These are phyloP conservation scores for Bujurquina vittata DNA, from an alignment of 2,113 vertebrate genomes.

Conservation along the genomic window DNA sequence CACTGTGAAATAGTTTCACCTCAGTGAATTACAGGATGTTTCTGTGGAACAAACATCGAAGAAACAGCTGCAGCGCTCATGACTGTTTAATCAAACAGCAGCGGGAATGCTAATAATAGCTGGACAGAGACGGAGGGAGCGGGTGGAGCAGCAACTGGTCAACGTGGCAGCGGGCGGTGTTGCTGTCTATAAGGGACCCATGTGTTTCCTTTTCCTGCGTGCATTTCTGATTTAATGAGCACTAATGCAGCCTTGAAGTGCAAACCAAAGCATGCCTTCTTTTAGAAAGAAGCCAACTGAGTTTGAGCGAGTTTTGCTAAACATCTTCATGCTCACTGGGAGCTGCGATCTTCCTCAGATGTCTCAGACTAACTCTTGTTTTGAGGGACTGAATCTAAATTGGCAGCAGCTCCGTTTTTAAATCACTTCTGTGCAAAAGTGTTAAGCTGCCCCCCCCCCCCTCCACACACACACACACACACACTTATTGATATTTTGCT, in stretches of 20 bases:
- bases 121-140: background rate
- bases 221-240: background rate
- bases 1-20: background rate
- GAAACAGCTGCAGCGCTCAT: background rate
- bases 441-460: no score
- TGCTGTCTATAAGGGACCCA: background rate
- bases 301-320: background rate
- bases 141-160: background rate
- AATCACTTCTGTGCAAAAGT: background rate
- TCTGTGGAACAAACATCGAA: background rate
- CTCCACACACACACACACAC: no score
- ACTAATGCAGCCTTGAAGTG: background rate
- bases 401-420: background rate
- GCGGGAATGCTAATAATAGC: background rate
- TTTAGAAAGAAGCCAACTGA: background rate
- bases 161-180: background rate
- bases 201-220: background rate
- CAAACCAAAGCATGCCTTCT: background rate
- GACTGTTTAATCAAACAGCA: background rate
- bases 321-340: background rate
- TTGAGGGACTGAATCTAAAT: background rate
- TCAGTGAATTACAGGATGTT: background rate
- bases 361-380: background rate
- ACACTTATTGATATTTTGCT: no score
- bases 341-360: background rate